Percentiles rank a stretch among this genome's conserved stretches.
Conservation (phyloP, 2,888 invertebrate genomes). For the Anthophora plumipes region DNA sequence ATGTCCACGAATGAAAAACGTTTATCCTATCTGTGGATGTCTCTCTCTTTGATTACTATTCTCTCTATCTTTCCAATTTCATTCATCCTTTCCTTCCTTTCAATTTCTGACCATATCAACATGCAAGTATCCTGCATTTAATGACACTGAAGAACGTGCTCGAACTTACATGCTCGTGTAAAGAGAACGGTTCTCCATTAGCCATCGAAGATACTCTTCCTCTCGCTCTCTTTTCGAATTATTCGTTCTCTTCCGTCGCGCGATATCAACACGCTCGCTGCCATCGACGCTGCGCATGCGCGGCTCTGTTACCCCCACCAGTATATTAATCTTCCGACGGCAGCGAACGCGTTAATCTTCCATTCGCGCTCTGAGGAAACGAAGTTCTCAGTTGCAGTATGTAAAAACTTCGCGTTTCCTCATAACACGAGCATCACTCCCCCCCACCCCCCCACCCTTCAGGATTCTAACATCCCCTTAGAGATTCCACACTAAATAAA, state of each 20-base stretch:
- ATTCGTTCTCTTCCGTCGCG: too few species aligned
- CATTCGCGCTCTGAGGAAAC: too few species aligned
- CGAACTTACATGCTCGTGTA: background rate
- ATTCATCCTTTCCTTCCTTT: constrained; percentile 28
- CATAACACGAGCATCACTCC: constrained; percentile 10
- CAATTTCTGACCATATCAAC: constrained; percentile 51
- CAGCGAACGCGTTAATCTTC: background rate
- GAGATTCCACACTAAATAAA: constrained; percentile 67
- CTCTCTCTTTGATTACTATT: constrained; percentile 36
- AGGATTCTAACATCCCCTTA: too few species aligned
- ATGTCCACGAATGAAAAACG: constrained; percentile 50
- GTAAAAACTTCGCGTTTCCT: background rate
- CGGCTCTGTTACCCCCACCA: too few species aligned
- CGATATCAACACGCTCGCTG: too few species aligned
- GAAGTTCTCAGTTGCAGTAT: background rate
- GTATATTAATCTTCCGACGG: too few species aligned
- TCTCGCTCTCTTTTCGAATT: background rate
- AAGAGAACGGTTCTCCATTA: background rate
- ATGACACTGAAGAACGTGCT: constrained; percentile 26
- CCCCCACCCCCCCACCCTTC: too few species aligned
- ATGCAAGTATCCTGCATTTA: constrained; percentile 31
- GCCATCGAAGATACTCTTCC: too few species aligned
- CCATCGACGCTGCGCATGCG: too few species aligned
- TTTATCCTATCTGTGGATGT: constrained; percentile 35
- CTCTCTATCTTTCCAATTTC: background rate